Percentiles rank a stretch among this genome's conserved stretches.
Conservation (phyloP, 64 coral and sea anemone species). For the Trachythela sp. region DNA sequence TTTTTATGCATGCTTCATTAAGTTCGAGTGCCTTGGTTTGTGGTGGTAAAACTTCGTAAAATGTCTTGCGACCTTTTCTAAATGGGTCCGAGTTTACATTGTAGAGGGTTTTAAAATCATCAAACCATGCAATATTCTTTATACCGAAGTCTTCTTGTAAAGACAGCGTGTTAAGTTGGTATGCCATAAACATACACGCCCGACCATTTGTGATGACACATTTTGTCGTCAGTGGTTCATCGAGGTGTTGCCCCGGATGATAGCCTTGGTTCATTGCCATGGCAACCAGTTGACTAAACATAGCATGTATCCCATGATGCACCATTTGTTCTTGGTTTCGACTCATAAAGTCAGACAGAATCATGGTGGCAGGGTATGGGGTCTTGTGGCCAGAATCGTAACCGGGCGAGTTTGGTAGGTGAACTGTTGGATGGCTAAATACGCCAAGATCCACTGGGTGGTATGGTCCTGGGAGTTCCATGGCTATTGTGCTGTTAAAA, state of each 20-base stretch:
- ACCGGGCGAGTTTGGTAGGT: slow-evolving; percentile 80
- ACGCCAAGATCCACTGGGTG: slow-evolving; percentile 59
- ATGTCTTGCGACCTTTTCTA: not conserved
- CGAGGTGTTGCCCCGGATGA: slow-evolving; percentile 65
- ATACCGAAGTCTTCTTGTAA: slow-evolving; percentile 88
- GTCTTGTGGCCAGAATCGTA: slow-evolving; percentile 53
- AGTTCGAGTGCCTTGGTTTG: not conserved
- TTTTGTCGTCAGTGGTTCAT: slow-evolving; percentile 60
- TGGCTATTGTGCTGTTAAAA: slow-evolving; percentile 39
- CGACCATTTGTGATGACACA: slow-evolving; percentile 74
- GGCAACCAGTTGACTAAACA: slow-evolving; percentile 71
- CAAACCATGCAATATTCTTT: slow-evolving; percentile 78
- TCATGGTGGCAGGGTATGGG: slow-evolving; percentile 57
- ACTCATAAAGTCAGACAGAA: slow-evolving; percentile 59
- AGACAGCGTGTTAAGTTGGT: slow-evolving; percentile 89
- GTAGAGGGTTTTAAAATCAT: not conserved
- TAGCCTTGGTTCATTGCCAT: slow-evolving; percentile 54
- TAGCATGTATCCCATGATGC: slow-evolving; percentile 68
- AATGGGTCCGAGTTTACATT: not conserved
- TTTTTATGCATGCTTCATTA: not conserved
- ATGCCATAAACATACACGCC: slow-evolving; percentile 71
- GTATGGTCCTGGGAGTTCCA: slow-evolving; percentile 65
- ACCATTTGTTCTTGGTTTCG: slow-evolving; percentile 55
- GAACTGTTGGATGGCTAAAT: slow-evolving; percentile 85
- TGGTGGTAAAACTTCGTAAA: not conserved